phyloP scores from a whole-genome alignment of 1,140 invertebrate genomes.

The Drosophila sp. region DNA sequence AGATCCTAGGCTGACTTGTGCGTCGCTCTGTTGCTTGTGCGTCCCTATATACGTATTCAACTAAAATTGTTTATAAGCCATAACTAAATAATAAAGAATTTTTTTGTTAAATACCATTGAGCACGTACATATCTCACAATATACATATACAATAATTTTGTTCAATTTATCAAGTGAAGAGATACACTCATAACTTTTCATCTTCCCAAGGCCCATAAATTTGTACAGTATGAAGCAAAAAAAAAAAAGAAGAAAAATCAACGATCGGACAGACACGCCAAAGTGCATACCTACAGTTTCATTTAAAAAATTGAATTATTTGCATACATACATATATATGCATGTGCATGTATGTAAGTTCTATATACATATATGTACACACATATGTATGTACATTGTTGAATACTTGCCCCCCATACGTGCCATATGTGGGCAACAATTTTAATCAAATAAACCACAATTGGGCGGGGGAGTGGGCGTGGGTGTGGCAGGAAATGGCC shows the following conservation, averaged over 20 bases:
- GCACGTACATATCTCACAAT: too few relatives aligned
- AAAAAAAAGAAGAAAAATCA: constrained; percentile 9
- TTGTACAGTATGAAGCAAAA: constrained; percentile 18
- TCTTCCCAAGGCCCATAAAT: constrained; percentile 10
- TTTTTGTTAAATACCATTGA: too few relatives aligned
- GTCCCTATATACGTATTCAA: too few relatives aligned
- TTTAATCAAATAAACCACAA: constrained; percentile 34
- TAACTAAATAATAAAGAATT: too few relatives aligned
- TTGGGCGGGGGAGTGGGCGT: constrained; percentile 10
- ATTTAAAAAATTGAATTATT: constrained; percentile 48
- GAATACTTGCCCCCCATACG: not conserved
- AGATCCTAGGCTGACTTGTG: too few relatives aligned
- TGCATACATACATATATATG: not conserved
- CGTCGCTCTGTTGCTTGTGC: too few relatives aligned
- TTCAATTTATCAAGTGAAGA: not conserved
- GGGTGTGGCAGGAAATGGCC: constrained; percentile 1
- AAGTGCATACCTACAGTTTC: constrained; percentile 14
- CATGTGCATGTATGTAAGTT: not conserved
- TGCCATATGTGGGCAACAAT: constrained; percentile 17
- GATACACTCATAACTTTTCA: not conserved
- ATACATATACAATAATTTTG: not conserved
- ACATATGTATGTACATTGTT: not conserved
- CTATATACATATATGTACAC: not conserved
- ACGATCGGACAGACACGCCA: not conserved
- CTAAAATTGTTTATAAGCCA: too few relatives aligned